Percentiles rank a stretch among this genome's conserved stretches.
Conservation (phyloP, 2,797 vertebrate species). For the Sebastes melanostomus region DNA sequence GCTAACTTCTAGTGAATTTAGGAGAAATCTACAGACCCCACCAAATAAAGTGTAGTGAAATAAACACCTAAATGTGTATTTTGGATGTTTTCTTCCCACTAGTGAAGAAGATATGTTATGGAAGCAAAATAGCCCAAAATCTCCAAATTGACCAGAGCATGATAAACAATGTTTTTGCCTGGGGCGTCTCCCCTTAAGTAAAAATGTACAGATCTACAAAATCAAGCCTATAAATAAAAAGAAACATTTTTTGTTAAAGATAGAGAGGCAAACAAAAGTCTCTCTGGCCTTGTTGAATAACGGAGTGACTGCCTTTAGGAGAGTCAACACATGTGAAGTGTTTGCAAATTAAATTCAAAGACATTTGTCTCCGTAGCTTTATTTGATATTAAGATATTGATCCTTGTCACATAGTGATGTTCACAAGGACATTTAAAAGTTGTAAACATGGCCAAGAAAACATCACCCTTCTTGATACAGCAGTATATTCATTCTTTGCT, state of each 20-base stretch:
- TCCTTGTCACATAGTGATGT: neutral
- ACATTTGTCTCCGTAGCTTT: neutral
- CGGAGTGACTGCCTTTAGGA: neutral
- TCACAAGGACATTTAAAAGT: neutral
- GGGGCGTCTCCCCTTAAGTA: neutral
- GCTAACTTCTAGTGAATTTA: too few species aligned
- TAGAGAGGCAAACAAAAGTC: neutral
- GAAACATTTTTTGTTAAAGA: neutral
- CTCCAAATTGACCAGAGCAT: too few species aligned
- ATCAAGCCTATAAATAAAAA: neutral
- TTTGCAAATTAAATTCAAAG: slow-evolving; percentile 1
- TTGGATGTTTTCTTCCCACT: too few species aligned
- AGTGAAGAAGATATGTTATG: too few species aligned
- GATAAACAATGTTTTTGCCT: too few species aligned
- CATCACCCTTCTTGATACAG: neutral
- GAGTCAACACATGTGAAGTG: neutral
- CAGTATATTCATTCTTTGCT: neutral
- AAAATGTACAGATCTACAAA: neutral
- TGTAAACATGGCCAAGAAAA: neutral
- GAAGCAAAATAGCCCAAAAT: too few species aligned
- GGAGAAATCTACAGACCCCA: too few species aligned
- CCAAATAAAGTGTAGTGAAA: too few species aligned
- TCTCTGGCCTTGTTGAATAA: slow-evolving; percentile 25
- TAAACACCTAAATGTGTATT: too few species aligned
- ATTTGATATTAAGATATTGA: neutral